Conservation (phyloP, 2,888 invertebrate species). For the Thera britannica region DNA sequence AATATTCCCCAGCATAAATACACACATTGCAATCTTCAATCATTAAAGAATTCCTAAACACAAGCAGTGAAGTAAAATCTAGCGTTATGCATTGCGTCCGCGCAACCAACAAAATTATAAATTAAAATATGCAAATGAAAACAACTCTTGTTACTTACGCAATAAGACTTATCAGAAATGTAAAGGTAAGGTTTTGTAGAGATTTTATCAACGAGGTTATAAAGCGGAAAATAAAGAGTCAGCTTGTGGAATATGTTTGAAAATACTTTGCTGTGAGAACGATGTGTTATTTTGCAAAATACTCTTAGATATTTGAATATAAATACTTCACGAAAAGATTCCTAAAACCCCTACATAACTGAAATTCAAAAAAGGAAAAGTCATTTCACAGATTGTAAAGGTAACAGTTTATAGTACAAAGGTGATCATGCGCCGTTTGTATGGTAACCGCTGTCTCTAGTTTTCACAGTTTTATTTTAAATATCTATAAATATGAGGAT, state of each 20-base stretch:
- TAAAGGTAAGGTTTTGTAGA: slow-evolving; percentile 34
- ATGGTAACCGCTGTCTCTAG: too few species aligned
- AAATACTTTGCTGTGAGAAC: slow-evolving; percentile 29
- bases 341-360: too few species aligned
- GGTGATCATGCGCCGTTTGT: too few species aligned
- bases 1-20: slow-evolving; percentile 20
- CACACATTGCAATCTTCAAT: slow-evolving; percentile 41
- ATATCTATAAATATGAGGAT: too few species aligned
- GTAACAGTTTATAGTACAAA: too few species aligned
- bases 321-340: too few species aligned
- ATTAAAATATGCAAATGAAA: slow-evolving; percentile 35
- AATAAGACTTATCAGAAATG: slow-evolving; percentile 35
- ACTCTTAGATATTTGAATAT: not conserved
- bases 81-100: slow-evolving; percentile 42
- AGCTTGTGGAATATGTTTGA: slow-evolving; percentile 45
- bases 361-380: too few species aligned
- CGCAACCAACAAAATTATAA: slow-evolving; percentile 36
- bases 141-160: slow-evolving; percentile 31
- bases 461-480: too few species aligned
- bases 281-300: slow-evolving; percentile 16
- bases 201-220: slow-evolving; percentile 61
- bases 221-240: slow-evolving; percentile 55
- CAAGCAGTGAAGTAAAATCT: slow-evolving; percentile 46
- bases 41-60: slow-evolving; percentile 50
- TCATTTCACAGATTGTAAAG: too few species aligned